Evolutionary conservation across 2,888 invertebrate species (phyloP), one percentile per base, ranked within the genome.

Genomic region (Lasioglossum vierecki): DNA sequence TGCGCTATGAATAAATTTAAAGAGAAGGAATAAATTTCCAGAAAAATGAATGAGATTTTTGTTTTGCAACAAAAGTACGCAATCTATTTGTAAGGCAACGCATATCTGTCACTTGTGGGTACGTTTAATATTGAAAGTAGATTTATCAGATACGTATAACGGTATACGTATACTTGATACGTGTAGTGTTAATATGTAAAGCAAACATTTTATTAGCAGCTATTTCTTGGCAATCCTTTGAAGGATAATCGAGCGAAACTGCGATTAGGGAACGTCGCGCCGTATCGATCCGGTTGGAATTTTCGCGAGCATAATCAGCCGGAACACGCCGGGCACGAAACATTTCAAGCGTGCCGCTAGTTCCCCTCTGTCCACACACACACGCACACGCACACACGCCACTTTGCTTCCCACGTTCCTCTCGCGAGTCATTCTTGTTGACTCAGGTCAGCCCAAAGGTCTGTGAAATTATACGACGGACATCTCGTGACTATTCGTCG

Each of bases 361-460:
- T 81, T 79, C 75, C 79, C 79, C 60, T 83, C 39, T 22, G 89
- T 84, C 88, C 83, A 85, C 88, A 85, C 81, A 85, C 81, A 85
- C 83, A 85, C 88, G 84, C 81, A 85, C 83, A 85, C 88, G 84
- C 81, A 85, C 88, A 85, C 85, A 82, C 81, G 82, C 73, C 84
- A 79, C 80, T 76, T 76, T 35, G 88, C 85, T 91, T 90, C 91
- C 88, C 90, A 89, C 90, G 90, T 89, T 89, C 80, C 83, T 82
- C 82, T 41, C 73, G 80, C 11, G 41, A 72, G 72, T 76, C 88
- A 76, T 80, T 84, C 84, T 88, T 91, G 87, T 91, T 90, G 90
- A 90, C 90, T 90, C 91, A 90, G 88, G 90, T 91, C 90, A 89
- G 90, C 86, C 83, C 85, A 88, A 86, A 84, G 88, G 86, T 83